Evolutionary conservation across 2,797 vertebrate genomes (phyloP).

Genomic region (Acipenser ruthenus): DNA sequence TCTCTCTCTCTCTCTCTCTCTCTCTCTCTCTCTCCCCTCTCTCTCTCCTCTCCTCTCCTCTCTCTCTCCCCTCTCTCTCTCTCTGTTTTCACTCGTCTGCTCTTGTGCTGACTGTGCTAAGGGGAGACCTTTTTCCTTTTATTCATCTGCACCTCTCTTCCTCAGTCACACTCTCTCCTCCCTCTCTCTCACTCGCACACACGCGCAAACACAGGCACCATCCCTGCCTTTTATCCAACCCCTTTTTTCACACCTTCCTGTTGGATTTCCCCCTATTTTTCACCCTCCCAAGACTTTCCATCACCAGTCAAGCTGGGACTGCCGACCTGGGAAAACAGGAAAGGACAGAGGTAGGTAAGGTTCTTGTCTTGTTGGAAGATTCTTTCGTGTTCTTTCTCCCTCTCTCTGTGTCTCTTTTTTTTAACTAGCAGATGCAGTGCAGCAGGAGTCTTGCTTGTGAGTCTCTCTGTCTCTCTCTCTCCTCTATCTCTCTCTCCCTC

Average conservation of each 20-base stretch:
- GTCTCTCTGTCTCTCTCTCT: constrained; percentile 14
- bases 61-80: background rate
- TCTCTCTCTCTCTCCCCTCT: background rate
- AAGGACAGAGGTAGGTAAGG: constrained; percentile 59
- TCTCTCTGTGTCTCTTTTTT: background rate
- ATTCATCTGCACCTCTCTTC: constrained; percentile 25
- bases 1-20: constrained; percentile 21
- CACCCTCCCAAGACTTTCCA: constrained; percentile 22
- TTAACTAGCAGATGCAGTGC: constrained; percentile 3
- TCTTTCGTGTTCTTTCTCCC: constrained; percentile 12
- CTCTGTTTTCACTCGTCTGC: constrained; percentile 13
- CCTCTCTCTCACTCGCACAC: constrained; percentile 17
- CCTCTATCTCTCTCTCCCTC: constrained; percentile 18
- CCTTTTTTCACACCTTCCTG: constrained; percentile 9
- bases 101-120: constrained; percentile 31
- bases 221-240: constrained; percentile 17
- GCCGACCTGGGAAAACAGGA: constrained; percentile 50
- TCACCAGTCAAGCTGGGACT: constrained; percentile 40
- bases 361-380: constrained; percentile 3
- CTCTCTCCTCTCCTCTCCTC: constrained; percentile 6
- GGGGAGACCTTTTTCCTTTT: constrained; percentile 25
- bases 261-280: no score
- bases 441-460: background rate
- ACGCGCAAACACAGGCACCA: constrained; percentile 22
- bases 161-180: constrained; percentile 17